Base-by-base conservation (phyloP, 2,888 invertebrate genomes). In the Temnothorax unifasciatus region DNA sequence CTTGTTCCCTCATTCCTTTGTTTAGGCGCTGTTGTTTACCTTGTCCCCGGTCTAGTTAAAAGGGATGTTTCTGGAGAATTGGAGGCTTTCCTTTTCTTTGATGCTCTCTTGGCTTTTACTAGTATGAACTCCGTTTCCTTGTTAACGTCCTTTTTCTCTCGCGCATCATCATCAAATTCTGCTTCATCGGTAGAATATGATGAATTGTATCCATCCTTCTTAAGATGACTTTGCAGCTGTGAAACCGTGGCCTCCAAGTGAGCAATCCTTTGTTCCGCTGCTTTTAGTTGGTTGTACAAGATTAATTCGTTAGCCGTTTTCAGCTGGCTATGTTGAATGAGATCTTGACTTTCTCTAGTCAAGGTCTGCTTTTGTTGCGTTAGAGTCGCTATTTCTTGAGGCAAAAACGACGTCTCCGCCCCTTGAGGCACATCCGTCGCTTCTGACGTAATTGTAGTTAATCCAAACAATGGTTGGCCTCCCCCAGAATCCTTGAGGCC, bases 401-500 rank as follows among this genome's bases (percentile, higher is more conserved):
- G 34, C 34, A 34, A 34, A 34, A 34, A 34, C 34, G 34, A 34
- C 34, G 50, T 50, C 18, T 15, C 18, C 4, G 3, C 13, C 15
- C 3, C 50, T 15, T 50, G 15, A 15, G 50, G 15, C 50, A 50
- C 50, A 50, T 3, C 50, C 15, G 18, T 18, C 50, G 15, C 50
- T 18, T 15, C 50, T 3, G 5, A 1, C 13, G 50, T 11, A 4
- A 18, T 15, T 50, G 4, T 50, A 50, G 50, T 18, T 50, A 50
- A 50, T 15, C 50, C n/a, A 44, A 18, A 15, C 29, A 68, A 50
- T 50, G 15, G 9, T 18, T 68, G 47, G 9, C 18, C 50, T 6
- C 50, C 50, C 50, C 68, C 68, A 68, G 29, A 68, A 68, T 68
- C 68, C 50, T 1, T 68, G 29, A 5, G 18, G 5, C 50, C 18